These are phyloP conservation scores for Eilema griseolum DNA, from an alignment of 2,888 invertebrate genomes.

Conservation along the genomic window DNA sequence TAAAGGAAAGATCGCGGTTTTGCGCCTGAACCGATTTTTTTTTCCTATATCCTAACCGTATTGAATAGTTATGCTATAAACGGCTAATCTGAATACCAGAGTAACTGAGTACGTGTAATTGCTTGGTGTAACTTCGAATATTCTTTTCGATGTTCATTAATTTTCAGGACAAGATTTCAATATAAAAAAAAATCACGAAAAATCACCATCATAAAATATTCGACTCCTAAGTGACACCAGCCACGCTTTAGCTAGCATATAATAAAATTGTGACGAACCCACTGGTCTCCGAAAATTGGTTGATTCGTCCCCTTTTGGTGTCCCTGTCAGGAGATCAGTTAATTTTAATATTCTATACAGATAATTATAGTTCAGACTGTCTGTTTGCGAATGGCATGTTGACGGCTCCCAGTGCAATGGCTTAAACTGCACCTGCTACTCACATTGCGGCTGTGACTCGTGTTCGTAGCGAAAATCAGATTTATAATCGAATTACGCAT, in stretches of 20 bases:
- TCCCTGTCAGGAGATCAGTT: too few relatives aligned
- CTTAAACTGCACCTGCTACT: neutral
- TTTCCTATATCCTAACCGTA: too few relatives aligned
- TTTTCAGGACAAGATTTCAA: neutral
- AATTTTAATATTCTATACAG: neutral
- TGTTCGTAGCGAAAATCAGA: constrained; percentile 5
- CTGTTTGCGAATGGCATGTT: neutral
- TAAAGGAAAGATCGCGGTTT: too few relatives aligned
- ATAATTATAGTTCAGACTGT: neutral
- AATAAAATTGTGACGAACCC: neutral
- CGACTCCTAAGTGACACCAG: neutral
- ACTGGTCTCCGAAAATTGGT: too few relatives aligned
- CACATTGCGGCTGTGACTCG: neutral
- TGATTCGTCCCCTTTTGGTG: too few relatives aligned
- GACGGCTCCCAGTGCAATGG: neutral
- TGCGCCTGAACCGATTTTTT: too few relatives aligned
- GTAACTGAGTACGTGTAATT: too few relatives aligned
- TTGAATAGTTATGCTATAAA: too few relatives aligned
- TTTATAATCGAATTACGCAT: neutral
- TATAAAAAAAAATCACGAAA: neutral
- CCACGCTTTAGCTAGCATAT: neutral
- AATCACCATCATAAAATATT: neutral
- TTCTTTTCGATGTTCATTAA: too few relatives aligned
- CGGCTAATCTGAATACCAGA: too few relatives aligned
- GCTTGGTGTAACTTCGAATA: too few relatives aligned